These are phyloP conservation scores for Melospiza melodia DNA, from an alignment of 2,113 vertebrate species.

Conservation along the genomic window DNA sequence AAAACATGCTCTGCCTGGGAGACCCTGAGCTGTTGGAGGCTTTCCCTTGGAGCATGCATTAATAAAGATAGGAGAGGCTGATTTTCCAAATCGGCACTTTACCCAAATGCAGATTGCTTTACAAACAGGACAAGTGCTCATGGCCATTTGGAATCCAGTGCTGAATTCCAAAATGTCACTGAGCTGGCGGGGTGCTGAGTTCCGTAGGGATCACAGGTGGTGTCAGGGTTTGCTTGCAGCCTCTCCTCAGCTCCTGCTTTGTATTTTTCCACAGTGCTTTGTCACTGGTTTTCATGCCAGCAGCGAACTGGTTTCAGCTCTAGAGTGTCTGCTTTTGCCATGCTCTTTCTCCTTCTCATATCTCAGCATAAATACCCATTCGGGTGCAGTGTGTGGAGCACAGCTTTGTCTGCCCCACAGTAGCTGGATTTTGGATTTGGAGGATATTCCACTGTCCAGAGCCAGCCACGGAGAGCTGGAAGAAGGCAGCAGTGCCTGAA, in stretches of 20 bases:
- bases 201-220: neutral
- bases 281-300: neutral
- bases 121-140: neutral
- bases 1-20: slow-evolving; percentile 55
- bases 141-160: neutral
- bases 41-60: slow-evolving; percentile 19
- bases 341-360: neutral
- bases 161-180: slow-evolving; percentile 15
- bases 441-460: neutral
- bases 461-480: neutral
- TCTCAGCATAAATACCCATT: fast-evolving
- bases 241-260: neutral
- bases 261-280: neutral
- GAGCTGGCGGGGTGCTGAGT: neutral
- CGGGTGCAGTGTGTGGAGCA: neutral
- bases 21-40: slow-evolving; percentile 55
- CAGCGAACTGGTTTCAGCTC: neutral
- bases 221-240: neutral
- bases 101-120: slow-evolving; percentile 7
- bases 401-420: fast-evolving
- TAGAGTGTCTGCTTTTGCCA: neutral
- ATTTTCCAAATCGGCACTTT: slow-evolving; percentile 36
- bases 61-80: slow-evolving; percentile 35
- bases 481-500: neutral
- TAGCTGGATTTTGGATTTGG: neutral